phyloP scores from a whole-genome alignment of 2,113 vertebrate genomes.

The Corynorhinus townsendii region DNA sequence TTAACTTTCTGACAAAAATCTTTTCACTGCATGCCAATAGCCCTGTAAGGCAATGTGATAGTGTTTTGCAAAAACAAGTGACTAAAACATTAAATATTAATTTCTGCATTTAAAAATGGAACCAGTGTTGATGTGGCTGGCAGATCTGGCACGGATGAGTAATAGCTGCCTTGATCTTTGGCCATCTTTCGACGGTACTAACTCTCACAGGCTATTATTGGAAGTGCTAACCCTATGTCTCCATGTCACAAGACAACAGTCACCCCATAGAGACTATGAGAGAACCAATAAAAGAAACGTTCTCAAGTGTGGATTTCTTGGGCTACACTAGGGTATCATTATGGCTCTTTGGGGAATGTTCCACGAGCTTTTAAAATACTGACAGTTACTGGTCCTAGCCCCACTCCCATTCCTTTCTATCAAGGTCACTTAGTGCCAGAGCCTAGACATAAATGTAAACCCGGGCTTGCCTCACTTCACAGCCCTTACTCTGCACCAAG shows the following conservation, averaged over 20 bases:
- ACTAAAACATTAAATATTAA: constrained; percentile 44
- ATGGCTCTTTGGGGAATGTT: not conserved
- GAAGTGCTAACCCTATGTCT: not conserved
- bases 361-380: constrained; percentile 2
- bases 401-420: not conserved
- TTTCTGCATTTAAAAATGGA: constrained; percentile 47
- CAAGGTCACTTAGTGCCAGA: not conserved
- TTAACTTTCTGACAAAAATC: not conserved
- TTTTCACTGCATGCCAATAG: not conserved
- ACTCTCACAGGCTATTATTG: not conserved
- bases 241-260: not conserved
- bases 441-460: not conserved
- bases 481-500: not conserved
- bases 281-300: not conserved
- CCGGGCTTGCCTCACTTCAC: not conserved
- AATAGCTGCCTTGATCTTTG: not conserved
- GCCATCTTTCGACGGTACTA: not conserved
- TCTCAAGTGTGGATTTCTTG: not conserved
- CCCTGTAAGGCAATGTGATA: not conserved
- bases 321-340: not conserved
- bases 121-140: not conserved
- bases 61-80: constrained; percentile 2
- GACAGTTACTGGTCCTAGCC: not conserved
- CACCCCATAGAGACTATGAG: not conserved
- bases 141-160: not conserved